These are phyloP conservation scores for Daphoenositta chrysoptera DNA, from an alignment of 2,113 vertebrate genomes.

Conservation along the genomic window DNA sequence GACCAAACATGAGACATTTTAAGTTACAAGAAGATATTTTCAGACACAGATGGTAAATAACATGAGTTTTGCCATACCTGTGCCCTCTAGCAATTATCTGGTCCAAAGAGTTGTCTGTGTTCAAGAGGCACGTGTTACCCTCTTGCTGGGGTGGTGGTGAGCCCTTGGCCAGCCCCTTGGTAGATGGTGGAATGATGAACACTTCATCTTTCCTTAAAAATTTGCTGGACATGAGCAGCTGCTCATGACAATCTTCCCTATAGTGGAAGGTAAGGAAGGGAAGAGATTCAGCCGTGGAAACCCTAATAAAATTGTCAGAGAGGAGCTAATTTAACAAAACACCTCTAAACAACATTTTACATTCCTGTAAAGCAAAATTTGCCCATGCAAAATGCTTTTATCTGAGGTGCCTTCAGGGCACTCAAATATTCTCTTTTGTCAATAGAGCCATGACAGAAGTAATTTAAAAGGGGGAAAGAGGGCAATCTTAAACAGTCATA, in stretches of 20 bases:
- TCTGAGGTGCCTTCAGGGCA: neutral
- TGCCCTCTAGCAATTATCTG: neutral
- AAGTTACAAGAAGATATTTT: neutral
- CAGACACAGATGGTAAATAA: neutral
- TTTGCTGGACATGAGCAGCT: neutral
- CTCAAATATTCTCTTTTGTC: neutral
- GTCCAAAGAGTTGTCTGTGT: neutral
- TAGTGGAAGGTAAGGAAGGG: neutral
- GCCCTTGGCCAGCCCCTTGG: neutral
- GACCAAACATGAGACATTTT: neutral
- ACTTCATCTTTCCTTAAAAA: neutral
- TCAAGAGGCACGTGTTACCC: neutral
- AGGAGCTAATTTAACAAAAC: neutral
- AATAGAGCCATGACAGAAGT: neutral
- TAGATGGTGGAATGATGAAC: neutral
- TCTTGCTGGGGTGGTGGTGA: neutral
- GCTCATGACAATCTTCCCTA: neutral
- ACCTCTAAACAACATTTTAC: neutral
- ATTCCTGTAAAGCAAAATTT: neutral
- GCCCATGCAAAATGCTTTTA: neutral
- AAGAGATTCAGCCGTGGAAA: neutral
- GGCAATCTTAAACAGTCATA: neutral
- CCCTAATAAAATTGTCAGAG: neutral
- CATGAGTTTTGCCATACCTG: neutral
- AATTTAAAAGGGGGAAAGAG: neutral